A percentile compares a stretch with the other conserved stretches of the same genome.
Evolutionary conservation across 2,797 vertebrate species (phyloP).

Genomic region (Semaprochilodus insignis): DNA sequence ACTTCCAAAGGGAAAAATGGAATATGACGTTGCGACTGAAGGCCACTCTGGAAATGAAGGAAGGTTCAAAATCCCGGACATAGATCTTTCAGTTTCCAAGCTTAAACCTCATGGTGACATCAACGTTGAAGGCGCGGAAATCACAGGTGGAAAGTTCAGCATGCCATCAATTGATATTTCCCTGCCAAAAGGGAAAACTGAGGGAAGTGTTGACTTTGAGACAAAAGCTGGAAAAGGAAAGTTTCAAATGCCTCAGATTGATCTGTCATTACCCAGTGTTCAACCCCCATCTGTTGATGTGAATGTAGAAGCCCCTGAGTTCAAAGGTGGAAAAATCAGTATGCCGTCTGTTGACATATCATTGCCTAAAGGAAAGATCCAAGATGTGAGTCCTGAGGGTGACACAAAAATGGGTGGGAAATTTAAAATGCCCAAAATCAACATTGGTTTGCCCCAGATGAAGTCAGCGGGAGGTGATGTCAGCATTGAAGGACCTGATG

Average conservation of each 20-base stretch:
- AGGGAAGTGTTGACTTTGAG: constrained; percentile 51
- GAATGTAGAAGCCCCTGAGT: constrained; percentile 46
- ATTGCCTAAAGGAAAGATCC: not conserved
- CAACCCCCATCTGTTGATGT: constrained; percentile 43
- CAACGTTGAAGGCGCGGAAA: constrained; percentile 38
- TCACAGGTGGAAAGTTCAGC: constrained; percentile 41
- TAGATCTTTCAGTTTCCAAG: constrained; percentile 63
- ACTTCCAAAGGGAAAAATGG: constrained; percentile 55
- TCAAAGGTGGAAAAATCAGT: constrained; percentile 67
- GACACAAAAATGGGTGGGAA: not conserved
- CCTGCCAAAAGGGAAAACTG: constrained; percentile 61
- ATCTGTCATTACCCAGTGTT: constrained; percentile 63
- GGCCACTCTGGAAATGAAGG: constrained; percentile 49
- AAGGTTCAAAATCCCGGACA: constrained; percentile 59
- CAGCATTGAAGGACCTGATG: constrained; percentile 7
- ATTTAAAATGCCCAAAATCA: constrained; percentile 46
- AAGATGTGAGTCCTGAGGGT: not conserved
- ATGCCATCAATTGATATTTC: constrained; percentile 64
- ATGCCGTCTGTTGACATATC: constrained; percentile 67
- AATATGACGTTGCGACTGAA: constrained; percentile 16
- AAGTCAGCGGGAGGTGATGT: constrained; percentile 4
- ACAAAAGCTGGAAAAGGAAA: constrained; percentile 44
- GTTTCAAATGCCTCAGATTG: constrained; percentile 60
- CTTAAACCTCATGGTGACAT: constrained; percentile 58
- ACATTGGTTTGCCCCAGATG: constrained; percentile 39